These are phyloP conservation scores for Escarpia spicata DNA, from an alignment of 2,888 invertebrate genomes.

Conservation along the genomic window DNA sequence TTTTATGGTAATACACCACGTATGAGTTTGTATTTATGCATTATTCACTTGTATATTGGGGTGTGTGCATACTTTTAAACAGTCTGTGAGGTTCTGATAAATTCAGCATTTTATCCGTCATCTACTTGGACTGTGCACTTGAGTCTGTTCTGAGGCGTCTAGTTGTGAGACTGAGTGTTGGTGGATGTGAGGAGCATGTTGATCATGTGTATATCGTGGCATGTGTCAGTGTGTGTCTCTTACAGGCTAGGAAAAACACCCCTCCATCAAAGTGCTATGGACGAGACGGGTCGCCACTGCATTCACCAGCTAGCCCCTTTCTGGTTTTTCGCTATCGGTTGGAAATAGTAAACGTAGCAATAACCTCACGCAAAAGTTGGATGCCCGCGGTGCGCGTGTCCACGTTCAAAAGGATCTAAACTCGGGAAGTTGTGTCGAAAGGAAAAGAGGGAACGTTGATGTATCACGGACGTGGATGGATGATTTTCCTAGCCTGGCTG, in stretches of 20 bases:
- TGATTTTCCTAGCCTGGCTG: slow-evolving; percentile 16
- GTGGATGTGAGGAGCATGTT: background rate
- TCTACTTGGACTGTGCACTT: background rate
- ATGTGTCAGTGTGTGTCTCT: background rate
- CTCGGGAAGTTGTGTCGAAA: background rate
- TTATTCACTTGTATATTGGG: background rate
- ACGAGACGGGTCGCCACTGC: background rate
- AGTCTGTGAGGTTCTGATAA: background rate
- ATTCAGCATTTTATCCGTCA: background rate
- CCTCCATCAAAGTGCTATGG: background rate
- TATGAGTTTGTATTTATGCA: background rate
- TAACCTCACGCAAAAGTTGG: background rate
- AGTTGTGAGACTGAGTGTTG: background rate
- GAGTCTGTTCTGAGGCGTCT: background rate
- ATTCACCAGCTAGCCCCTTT: background rate
- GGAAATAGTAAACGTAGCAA: background rate
- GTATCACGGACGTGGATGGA: slow-evolving; percentile 2
- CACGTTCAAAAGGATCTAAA: background rate
- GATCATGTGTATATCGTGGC: background rate
- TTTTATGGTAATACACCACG: background rate
- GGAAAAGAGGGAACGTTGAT: background rate
- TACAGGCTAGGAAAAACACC: slow-evolving; percentile 13
- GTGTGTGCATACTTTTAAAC: background rate
- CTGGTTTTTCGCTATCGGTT: background rate
- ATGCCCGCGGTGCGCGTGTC: background rate